phyloP scores from a whole-genome alignment of 2,113 vertebrate species.

The Pluvianellus socialis region DNA sequence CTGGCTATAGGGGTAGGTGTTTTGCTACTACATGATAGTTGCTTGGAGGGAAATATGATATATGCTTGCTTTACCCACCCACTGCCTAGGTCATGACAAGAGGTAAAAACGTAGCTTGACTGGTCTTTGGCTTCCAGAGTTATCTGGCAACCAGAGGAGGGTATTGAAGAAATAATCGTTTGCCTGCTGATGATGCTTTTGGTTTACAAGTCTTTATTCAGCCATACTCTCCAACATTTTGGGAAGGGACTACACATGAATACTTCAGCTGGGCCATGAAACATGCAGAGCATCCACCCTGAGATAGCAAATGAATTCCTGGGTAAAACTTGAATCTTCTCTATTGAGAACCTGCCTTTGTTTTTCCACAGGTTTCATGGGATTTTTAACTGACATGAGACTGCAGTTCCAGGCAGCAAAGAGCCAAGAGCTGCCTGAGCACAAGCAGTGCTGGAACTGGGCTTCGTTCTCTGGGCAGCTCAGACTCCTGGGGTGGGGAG shows the following conservation, averaged over 20 bases:
- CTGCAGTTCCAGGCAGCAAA: not conserved
- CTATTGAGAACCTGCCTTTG: not conserved
- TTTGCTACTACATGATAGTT: not conserved
- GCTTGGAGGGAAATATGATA: not conserved
- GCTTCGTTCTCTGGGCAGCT: not conserved
- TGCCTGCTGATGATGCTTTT: not conserved
- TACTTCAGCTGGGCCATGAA: accelerated
- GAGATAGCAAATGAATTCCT: not conserved
- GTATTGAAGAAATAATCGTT: not conserved
- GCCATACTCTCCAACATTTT: not conserved
- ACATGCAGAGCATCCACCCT: not conserved
- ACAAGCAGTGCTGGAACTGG: not conserved
- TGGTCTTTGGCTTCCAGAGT: not conserved
- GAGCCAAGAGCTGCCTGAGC: not conserved
- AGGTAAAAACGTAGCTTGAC: not conserved
- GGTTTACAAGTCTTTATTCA: not conserved
- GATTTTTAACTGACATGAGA: not conserved
- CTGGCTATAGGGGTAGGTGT: not conserved
- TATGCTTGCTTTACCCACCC: not conserved
- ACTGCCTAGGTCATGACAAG: not conserved
- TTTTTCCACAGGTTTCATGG: not conserved
- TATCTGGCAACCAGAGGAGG: not conserved
- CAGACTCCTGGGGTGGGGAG: not conserved
- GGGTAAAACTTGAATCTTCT: not conserved
- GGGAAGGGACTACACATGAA: not conserved